phyloP scores from a whole-genome alignment of 2,888 invertebrate species.

The Leptopilina drosophilae region DNA sequence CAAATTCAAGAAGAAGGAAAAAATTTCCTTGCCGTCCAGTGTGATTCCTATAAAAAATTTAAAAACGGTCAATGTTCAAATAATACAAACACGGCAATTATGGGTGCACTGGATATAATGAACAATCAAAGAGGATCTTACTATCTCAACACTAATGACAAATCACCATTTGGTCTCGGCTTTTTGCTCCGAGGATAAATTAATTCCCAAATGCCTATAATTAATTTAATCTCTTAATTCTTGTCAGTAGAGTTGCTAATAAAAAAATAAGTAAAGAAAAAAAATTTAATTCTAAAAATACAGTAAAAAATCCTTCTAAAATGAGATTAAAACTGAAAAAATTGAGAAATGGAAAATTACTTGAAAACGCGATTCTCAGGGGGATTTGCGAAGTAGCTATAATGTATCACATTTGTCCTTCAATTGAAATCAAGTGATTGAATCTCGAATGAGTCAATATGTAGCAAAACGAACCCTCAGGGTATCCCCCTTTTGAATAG shows the following conservation, averaged over 20 bases:
- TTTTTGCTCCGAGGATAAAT: neutral
- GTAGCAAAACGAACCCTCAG: slow-evolving; percentile 18
- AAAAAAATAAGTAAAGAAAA: neutral
- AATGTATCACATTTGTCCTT: slow-evolving; percentile 45
- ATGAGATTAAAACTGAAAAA: neutral
- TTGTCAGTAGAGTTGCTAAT: too few species aligned
- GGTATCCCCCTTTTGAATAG: slow-evolving; percentile 11
- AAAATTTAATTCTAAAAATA: neutral
- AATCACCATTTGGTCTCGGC: neutral
- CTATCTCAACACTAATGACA: slow-evolving; percentile 8
- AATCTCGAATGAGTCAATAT: slow-evolving; percentile 22
- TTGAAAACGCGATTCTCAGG: neutral
- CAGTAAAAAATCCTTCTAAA: neutral
- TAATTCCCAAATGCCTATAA: too few species aligned
- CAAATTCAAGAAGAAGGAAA: neutral
- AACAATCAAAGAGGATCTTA: neutral
- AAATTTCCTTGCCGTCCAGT: neutral
- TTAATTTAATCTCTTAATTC: too few species aligned
- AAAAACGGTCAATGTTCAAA: neutral
- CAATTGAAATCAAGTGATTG: slow-evolving; percentile 43
- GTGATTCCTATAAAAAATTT: slow-evolving; percentile 1
- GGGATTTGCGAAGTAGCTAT: neutral
- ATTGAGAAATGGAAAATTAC: neutral
- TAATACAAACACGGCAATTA: neutral
- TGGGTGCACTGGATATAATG: neutral